These are phyloP conservation scores for Drosophila subpulchrella DNA, from an alignment of 1,140 invertebrate genomes.

Conservation along the genomic window DNA sequence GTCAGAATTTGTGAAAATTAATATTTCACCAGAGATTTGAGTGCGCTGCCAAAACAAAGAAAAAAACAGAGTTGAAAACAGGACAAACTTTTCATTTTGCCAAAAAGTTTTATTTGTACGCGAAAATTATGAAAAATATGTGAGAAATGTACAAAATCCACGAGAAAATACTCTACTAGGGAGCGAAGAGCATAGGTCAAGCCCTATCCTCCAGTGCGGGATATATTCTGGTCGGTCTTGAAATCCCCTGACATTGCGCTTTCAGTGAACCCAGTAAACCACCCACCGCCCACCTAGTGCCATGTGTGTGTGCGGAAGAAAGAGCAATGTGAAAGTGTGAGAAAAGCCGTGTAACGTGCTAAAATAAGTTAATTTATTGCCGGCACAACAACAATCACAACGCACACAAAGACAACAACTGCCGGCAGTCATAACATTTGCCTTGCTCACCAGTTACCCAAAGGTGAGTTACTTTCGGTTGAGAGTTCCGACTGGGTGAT, in stretches of 20 bases:
- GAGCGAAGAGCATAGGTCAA: conserved; percentile 42
- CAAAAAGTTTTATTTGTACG: conserved; percentile 50
- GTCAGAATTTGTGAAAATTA: conserved; percentile 77
- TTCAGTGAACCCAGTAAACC: not conserved
- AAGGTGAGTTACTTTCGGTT: conserved; percentile 54
- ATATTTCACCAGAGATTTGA: conserved; percentile 79
- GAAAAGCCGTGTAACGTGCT: conserved; percentile 62
- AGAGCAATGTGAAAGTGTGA: conserved; percentile 15
- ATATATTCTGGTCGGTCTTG: conserved; percentile 32
- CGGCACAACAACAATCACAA: conserved; percentile 62
- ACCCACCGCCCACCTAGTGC: conserved; percentile 1
- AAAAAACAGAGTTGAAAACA: conserved; percentile 26
- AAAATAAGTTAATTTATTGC: conserved; percentile 78
- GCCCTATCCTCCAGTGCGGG: conserved; percentile 37
- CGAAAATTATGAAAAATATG: conserved; percentile 79
- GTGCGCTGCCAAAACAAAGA: conserved; percentile 42
- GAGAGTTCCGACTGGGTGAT: conserved; percentile 14
- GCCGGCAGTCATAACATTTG: conserved; percentile 61
- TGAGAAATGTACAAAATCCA: conserved; percentile 63
- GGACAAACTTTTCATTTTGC: conserved; percentile 55
- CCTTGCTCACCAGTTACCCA: conserved; percentile 39
- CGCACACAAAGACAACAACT: conserved; percentile 42
- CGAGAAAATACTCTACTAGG: conserved; percentile 22
- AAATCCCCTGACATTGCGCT: conserved; percentile 35
- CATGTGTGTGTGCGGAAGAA: conserved; percentile 14